These are phyloP conservation scores for Pocillopora damicornis DNA, from an alignment of 64 coral and sea anemone species.

Conservation along the genomic window DNA sequence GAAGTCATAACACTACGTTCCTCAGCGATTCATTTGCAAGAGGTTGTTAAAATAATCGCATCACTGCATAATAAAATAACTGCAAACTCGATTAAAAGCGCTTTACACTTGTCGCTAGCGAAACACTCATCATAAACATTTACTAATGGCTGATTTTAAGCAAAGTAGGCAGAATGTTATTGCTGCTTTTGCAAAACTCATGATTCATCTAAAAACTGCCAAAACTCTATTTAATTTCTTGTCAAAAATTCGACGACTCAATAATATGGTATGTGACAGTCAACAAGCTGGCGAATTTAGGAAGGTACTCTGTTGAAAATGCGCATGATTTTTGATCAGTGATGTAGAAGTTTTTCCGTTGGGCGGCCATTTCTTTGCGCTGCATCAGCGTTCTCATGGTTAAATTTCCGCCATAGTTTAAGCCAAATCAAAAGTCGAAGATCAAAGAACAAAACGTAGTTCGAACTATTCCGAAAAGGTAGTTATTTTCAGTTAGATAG, in stretches of 20 bases:
- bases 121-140: not conserved
- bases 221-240: not conserved
- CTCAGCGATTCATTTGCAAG: not conserved
- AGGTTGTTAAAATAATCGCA: not conserved
- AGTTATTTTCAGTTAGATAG: no score
- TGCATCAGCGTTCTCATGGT: not conserved
- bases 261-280: conserved; percentile 1
- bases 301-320: not conserved
- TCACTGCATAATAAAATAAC: not conserved
- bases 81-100: not conserved
- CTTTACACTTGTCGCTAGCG: not conserved
- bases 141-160: not conserved
- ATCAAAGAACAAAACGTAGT: not conserved
- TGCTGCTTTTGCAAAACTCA: not conserved
- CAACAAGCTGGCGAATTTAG: not conserved
- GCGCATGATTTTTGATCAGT: not conserved
- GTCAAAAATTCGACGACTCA: not conserved
- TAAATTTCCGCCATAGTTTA: not conserved
- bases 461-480: not conserved
- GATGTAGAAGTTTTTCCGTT: not conserved
- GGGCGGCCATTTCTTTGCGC: not conserved
- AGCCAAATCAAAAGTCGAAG: not conserved
- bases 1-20: not conserved
- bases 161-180: not conserved
- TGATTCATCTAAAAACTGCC: not conserved